Evolutionary conservation across 1,140 invertebrate species (phyloP).

Genomic region (Belonocnema kinseyi): DNA sequence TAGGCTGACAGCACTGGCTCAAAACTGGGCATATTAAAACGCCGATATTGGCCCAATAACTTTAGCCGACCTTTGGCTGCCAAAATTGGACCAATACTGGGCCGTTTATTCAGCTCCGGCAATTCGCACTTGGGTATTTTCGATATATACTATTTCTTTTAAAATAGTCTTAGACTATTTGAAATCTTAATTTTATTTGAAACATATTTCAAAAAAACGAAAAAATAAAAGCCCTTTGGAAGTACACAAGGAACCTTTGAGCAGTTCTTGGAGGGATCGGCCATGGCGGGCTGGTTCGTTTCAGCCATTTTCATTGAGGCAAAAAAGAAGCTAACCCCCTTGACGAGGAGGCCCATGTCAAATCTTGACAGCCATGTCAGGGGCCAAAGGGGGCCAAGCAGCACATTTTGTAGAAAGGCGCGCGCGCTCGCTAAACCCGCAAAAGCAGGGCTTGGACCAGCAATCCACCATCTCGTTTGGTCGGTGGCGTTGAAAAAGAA

Average conservation of each 20-base stretch:
- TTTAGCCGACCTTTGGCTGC: too few relatives aligned
- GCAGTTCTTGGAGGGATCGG: constrained; percentile 32
- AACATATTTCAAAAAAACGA: too few relatives aligned
- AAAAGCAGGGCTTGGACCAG: constrained; percentile 45
- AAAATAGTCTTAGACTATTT: too few relatives aligned
- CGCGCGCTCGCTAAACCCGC: neutral
- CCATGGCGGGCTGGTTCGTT: constrained; percentile 57
- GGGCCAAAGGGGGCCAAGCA: constrained; percentile 37
- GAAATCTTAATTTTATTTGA: too few relatives aligned
- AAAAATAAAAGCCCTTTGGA: too few relatives aligned
- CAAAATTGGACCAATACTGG: too few relatives aligned
- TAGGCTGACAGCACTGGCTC: too few relatives aligned
- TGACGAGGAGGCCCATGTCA: constrained; percentile 43
- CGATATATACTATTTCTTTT: too few relatives aligned
- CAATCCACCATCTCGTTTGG: constrained; percentile 34
- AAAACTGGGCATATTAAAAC: too few relatives aligned
- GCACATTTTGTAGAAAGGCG: constrained; percentile 7
- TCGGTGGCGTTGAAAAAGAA: constrained; percentile 45
- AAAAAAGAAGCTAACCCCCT: constrained; percentile 51
- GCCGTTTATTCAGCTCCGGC: too few relatives aligned
- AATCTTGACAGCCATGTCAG: constrained; percentile 50
- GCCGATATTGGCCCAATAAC: too few relatives aligned
- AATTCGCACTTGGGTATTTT: too few relatives aligned
- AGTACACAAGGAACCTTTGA: constrained; percentile 13
- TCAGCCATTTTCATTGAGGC: constrained; percentile 62